Conservation (phyloP, 1,140 invertebrate genomes). For the Geopemphigus sp. region DNA sequence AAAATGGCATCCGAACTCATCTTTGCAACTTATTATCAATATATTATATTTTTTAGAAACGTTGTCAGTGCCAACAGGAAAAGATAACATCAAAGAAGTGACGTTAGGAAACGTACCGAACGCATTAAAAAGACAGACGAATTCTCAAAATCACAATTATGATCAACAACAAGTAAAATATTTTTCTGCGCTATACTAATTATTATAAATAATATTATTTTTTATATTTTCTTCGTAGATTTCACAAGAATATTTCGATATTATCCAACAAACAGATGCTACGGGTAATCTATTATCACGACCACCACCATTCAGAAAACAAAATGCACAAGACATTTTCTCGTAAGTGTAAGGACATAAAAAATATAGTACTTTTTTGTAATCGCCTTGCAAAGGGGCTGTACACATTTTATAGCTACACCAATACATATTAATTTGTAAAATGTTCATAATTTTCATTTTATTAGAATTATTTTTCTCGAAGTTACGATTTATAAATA, state of each 20-base stretch:
- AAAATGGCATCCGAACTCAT: too few relatives aligned
- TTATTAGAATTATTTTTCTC: too few relatives aligned
- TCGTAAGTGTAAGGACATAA: background rate
- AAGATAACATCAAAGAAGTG: background rate
- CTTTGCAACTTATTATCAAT: background rate
- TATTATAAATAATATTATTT: too few relatives aligned
- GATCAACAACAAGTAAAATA: conserved; percentile 4
- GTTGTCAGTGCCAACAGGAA: background rate
- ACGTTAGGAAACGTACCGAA: background rate
- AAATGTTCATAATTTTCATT: too few relatives aligned
- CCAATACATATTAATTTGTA: too few relatives aligned
- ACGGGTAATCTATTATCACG: background rate
- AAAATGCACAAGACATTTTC: background rate
- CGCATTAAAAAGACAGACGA: conserved; percentile 1
- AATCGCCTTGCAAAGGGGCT: too few relatives aligned
- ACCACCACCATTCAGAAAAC: background rate
- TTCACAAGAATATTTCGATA: conserved; percentile 22
- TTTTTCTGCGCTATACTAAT: background rate
- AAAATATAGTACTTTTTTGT: too few relatives aligned
- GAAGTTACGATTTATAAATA: too few relatives aligned
- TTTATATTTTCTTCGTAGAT: background rate
- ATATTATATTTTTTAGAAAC: background rate
- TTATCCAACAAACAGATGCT: conserved; percentile 1
- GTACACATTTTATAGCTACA: too few relatives aligned
- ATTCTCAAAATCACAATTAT: conserved; percentile 3